Evolutionary conservation across 2,113 vertebrate species (phyloP).

Genomic region (Melanotaenia duboulayi): DNA sequence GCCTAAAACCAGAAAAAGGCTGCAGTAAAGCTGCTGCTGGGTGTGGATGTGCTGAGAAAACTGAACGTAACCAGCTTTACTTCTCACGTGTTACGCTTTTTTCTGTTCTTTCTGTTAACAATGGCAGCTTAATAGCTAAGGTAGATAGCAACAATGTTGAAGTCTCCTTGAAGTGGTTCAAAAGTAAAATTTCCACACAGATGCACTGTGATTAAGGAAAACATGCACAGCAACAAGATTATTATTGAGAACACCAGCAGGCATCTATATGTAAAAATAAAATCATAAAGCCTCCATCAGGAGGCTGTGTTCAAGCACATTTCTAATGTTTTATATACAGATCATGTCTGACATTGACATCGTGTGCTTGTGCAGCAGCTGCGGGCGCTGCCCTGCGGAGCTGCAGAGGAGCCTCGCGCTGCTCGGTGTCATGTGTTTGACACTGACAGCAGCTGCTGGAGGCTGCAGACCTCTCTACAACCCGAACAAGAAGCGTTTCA

Average conservation of each 20-base stretch:
- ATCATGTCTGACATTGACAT: background rate
- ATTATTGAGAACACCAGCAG: background rate
- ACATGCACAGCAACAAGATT: background rate
- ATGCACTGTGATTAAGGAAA: background rate
- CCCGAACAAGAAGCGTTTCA: background rate
- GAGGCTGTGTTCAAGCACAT: background rate
- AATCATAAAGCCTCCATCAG: background rate
- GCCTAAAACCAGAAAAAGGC: too few species aligned
- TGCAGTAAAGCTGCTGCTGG: background rate
- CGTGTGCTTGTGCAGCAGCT: background rate
- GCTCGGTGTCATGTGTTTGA: slow-evolving; percentile 48
- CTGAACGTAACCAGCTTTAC: background rate
- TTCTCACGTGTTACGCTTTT: background rate
- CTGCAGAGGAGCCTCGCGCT: slow-evolving; percentile 2
- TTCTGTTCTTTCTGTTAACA: background rate
- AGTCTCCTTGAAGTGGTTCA: background rate
- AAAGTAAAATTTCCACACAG: background rate
- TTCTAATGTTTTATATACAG: background rate
- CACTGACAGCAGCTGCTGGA: slow-evolving; percentile 57
- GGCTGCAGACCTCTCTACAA: background rate
- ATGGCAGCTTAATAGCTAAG: background rate
- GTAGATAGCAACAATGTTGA: background rate
- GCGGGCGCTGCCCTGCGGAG: slow-evolving; percentile 4
- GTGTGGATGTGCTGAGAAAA: background rate
- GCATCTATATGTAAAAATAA: background rate